Percentiles rank a stretch among this genome's conserved stretches.
Evolutionary conservation across 2,888 invertebrate species (phyloP).

Genomic region (Linhomoeus sp.): DNA sequence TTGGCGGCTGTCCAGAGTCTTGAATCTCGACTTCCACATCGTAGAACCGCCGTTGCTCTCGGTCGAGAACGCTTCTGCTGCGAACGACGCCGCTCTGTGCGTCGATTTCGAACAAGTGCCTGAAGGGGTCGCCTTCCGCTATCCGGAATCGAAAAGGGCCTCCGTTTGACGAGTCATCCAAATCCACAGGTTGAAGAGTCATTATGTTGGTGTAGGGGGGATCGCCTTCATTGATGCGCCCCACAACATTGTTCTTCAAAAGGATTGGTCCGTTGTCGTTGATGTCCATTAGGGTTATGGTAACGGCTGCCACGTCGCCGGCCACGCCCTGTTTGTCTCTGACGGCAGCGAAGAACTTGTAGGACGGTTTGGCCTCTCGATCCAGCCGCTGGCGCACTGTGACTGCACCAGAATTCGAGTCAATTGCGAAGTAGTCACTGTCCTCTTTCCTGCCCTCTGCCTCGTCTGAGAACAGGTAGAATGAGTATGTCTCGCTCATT

Average conservation of each 20-base stretch:
- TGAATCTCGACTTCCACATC: too few species aligned
- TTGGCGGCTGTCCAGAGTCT: too few species aligned
- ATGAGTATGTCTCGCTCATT: too few species aligned
- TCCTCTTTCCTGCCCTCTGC: too few species aligned
- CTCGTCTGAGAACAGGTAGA: too few species aligned
- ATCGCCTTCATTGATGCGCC: slow-evolving; percentile 65
- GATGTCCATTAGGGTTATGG: slow-evolving; percentile 58
- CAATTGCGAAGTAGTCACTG: too few species aligned
- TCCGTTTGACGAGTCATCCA: slow-evolving; percentile 69
- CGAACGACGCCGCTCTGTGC: too few species aligned
- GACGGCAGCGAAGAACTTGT: slow-evolving; percentile 58
- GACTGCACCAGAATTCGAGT: slow-evolving; percentile 62
- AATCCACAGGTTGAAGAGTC: slow-evolving; percentile 65
- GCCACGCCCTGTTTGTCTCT: slow-evolving; percentile 60
- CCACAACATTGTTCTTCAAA: slow-evolving; percentile 47
- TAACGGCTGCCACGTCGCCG: slow-evolving; percentile 67
- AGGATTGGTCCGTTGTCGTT: slow-evolving; percentile 81
- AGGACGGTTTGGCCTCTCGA: slow-evolving; percentile 53
- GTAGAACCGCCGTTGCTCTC: too few species aligned
- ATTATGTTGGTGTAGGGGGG: slow-evolving; percentile 59
- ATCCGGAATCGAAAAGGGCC: slow-evolving; percentile 78
- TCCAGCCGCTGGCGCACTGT: slow-evolving; percentile 50
- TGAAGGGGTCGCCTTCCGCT: too few species aligned
- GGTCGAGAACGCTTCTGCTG: too few species aligned
- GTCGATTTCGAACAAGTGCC: too few species aligned